Evolutionary conservation across 2,113 vertebrate genomes (phyloP), one percentile per base, ranked within the genome.

Genomic region (Harpagus bidentatus): DNA sequence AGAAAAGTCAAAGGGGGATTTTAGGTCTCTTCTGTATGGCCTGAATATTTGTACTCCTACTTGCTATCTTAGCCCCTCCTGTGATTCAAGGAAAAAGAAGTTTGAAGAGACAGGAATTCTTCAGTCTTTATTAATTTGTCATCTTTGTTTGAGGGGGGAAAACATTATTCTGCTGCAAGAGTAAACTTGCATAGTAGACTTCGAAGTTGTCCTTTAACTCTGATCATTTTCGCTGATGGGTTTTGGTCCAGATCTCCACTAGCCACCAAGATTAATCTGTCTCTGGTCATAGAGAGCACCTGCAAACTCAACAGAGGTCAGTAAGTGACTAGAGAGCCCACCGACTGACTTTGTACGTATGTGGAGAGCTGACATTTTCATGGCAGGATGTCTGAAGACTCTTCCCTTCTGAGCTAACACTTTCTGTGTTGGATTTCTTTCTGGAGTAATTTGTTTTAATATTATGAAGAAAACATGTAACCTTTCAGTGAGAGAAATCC

Each of bases 271-370:
- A 13, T 40, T 36, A 23, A 20, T 21, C 50, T 32, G 43, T 6
- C 26, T 47, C 18, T 47, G 69, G 18, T 36, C 43, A 3, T 9
- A 20, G 62, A 43, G 42, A 58, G 50, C 69, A 21, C 38, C 48
- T 19, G 81, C 81, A 55, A 11, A 22, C 40, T 50, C 40, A 21
- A 0, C 34, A 12, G n/a, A 48, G 59, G n/a, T 12, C 22, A 61
- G 4, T 4, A 16, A 25, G 59, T 23, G 50, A 29, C 34, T 11
- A 6, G 36, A 48, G 58, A 53, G 47, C 45, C 34, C 59, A 8
- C 9, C 0, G 4, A 7, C 36, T 18, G 14, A 7, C 42, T 42
- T 10, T 6, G 48, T 14, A 2, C 4, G 17, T 15, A 1, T 5
- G 0, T 22, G 48, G 47, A 42, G n/a, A 16, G 40, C 76, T 19